Evolutionary conservation across 2,888 invertebrate genomes (phyloP), one percentile per base, ranked within the genome.

Genomic region (Cephus pygmeus): DNA sequence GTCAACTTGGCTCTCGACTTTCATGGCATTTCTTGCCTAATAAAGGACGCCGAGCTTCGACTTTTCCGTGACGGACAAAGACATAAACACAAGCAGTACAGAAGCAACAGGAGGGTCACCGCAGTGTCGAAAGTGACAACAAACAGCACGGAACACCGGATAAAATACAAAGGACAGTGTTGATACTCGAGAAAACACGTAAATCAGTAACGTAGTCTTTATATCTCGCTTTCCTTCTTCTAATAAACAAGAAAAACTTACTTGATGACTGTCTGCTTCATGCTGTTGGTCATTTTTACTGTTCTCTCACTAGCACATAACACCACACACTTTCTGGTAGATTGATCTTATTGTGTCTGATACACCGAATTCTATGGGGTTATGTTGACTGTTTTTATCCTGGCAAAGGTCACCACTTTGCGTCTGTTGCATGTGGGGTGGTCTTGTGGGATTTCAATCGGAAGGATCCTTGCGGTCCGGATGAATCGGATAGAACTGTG

Each of bases 201-300:
- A 15, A 23, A 23, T 36, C 12, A 36, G 36, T 56, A 56, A 56
- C 23, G 56, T 23, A 56, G 23, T 9, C 9, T 23, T 56, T 23
- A 23, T 56, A 1, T 40, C 6, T 40, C 1, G 0, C 2, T 56
- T 9, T 56, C 1, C 23, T 23, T 56, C 56, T 9, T 56, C 12
- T 23, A 23, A 23, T 2, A 1, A 15, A 15, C 56, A 56, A 23
- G 56, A 75, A 78, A 79, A 82, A 92, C 93, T 92, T 91, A 93
- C 93, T 93, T 93, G 86, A 93, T 93, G 79, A 93, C 93, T 33
- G 93, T 93, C 83, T 93, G 93, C 87, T 93, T 93, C 89, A 93
- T 92, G 82, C 92, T 92, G 85, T 92, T 92, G 78, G 93, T 93
- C 93, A 93, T 93, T 78, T 34, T 76, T 74, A 35, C 69, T 36